Percentiles rank a stretch among this genome's conserved stretches.
These are phyloP conservation scores for Aethes cnicana DNA, from an alignment of 2,888 invertebrate genomes.

Conservation along the genomic window DNA sequence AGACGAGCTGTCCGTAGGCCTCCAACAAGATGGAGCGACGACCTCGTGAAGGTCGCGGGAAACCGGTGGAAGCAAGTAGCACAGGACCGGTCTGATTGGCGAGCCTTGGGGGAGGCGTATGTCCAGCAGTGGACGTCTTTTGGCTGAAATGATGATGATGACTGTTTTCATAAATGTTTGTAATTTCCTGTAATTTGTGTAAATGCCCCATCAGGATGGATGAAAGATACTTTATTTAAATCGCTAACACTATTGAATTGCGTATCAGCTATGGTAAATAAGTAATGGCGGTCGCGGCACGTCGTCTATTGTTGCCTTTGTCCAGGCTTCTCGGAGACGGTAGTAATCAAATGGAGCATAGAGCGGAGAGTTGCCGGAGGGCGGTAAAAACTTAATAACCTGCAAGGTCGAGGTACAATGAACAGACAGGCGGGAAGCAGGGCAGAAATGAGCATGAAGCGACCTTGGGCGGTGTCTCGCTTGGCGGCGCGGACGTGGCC, in stretches of 20 bases:
- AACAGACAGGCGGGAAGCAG: constrained; percentile 56
- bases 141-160: too few species aligned
- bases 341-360: constrained; percentile 44
- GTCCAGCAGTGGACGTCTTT: too few species aligned
- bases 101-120: too few species aligned
- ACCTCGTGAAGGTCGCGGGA: too few species aligned
- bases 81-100: too few species aligned
- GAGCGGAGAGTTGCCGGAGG: constrained; percentile 32
- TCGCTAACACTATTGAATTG: constrained; percentile 32
- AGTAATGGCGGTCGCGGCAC: constrained; percentile 31
- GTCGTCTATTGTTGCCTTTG: constrained; percentile 46
- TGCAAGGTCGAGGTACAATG: constrained; percentile 58
- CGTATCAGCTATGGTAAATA: constrained; percentile 33
- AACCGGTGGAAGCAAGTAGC: too few species aligned
- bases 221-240: neutral
- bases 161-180: neutral
- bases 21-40: too few species aligned
- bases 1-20: too few species aligned
- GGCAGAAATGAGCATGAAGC: constrained; percentile 49
- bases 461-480: constrained; percentile 68
- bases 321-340: constrained; percentile 39
- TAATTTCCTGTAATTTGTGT: neutral
- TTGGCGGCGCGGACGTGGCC: constrained; percentile 47
- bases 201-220: neutral
- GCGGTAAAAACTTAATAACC: constrained; percentile 57